A percentile compares a stretch with the other conserved stretches of the same genome.
These are phyloP conservation scores for Ornithorhynchus anatinus DNA, from an alignment of 2,113 vertebrate genomes.

Conservation along the genomic window DNA sequence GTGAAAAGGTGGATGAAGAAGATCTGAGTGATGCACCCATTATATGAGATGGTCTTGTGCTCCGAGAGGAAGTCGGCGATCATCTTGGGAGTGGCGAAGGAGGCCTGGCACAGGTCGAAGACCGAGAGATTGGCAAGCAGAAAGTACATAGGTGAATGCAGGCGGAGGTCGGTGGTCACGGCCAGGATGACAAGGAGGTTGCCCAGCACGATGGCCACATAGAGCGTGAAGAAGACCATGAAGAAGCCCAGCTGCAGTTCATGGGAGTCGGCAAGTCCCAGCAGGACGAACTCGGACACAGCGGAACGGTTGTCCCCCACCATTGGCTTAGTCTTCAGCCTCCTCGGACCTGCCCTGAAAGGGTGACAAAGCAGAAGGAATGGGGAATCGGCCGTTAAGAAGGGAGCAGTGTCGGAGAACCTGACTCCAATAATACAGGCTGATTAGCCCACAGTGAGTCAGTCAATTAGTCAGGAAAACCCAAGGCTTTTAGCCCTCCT, in stretches of 20 bases:
- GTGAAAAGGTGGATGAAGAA: slow-evolving; percentile 55
- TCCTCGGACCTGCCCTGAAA: too few relatives aligned
- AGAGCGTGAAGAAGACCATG: slow-evolving; percentile 30
- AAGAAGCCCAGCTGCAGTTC: slow-evolving; percentile 32
- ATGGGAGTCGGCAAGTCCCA: slow-evolving; percentile 29
- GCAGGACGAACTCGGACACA: slow-evolving; percentile 38
- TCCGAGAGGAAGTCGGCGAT: slow-evolving; percentile 43
- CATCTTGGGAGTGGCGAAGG: slow-evolving; percentile 58
- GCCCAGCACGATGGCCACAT: slow-evolving; percentile 25
- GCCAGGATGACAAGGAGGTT: slow-evolving; percentile 44
- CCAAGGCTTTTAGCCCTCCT: too few relatives aligned
- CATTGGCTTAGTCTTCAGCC: neutral
- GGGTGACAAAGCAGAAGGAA: too few relatives aligned
- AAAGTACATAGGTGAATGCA: slow-evolving; percentile 55
- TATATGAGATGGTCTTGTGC: slow-evolving; percentile 34
- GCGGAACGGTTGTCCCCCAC: slow-evolving; percentile 10
- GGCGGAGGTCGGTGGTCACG: neutral
- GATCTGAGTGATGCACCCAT: slow-evolving; percentile 54
- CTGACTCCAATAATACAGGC: too few relatives aligned
- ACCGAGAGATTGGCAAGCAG: slow-evolving; percentile 53
- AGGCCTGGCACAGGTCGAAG: slow-evolving; percentile 42
- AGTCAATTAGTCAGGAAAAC: too few relatives aligned
- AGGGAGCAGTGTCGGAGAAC: too few relatives aligned
- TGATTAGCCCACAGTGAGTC: too few relatives aligned
- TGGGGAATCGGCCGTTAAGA: too few relatives aligned